phyloP scores from a whole-genome alignment of 2,797 vertebrate species.

The Chrosomus eos region DNA sequence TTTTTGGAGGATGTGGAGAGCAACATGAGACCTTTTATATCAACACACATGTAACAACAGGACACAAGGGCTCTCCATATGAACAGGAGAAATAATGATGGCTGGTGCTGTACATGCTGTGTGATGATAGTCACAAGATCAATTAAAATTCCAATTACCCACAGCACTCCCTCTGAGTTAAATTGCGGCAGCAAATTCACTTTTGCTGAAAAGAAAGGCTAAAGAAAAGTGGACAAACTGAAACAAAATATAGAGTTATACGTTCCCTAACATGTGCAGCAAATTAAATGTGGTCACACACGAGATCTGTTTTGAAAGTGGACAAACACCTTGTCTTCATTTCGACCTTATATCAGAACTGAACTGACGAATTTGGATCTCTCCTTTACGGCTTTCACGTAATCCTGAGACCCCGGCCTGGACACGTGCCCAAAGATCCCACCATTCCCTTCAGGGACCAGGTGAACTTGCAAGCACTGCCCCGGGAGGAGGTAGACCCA shows the following conservation, averaged over 20 bases:
- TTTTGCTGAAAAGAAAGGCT: not conserved
- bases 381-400: too few species aligned
- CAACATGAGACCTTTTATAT: slow-evolving; percentile 55
- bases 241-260: not conserved
- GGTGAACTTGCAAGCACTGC: too few species aligned
- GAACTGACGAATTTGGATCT: too few species aligned
- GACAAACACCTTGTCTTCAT: not conserved
- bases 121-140: slow-evolving; percentile 33
- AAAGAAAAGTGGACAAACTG: not conserved
- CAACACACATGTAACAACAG: slow-evolving; percentile 55
- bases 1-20: slow-evolving; percentile 16
- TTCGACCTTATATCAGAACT: not conserved
- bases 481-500: too few species aligned
- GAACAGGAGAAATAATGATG: slow-evolving; percentile 49
- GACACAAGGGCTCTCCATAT: slow-evolving; percentile 28
- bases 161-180: not conserved
- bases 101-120: slow-evolving; percentile 44
- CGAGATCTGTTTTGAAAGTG: not conserved
- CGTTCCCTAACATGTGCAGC: not conserved
- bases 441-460: too few species aligned
- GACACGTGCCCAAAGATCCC: too few species aligned
- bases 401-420: too few species aligned
- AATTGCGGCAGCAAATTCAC: not conserved
- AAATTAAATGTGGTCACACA: not conserved
- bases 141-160: slow-evolving; percentile 45